Evolutionary conservation across 2,797 vertebrate species (phyloP), one percentile per base, ranked within the genome.

Genomic region (Bradypodion ventrale): DNA sequence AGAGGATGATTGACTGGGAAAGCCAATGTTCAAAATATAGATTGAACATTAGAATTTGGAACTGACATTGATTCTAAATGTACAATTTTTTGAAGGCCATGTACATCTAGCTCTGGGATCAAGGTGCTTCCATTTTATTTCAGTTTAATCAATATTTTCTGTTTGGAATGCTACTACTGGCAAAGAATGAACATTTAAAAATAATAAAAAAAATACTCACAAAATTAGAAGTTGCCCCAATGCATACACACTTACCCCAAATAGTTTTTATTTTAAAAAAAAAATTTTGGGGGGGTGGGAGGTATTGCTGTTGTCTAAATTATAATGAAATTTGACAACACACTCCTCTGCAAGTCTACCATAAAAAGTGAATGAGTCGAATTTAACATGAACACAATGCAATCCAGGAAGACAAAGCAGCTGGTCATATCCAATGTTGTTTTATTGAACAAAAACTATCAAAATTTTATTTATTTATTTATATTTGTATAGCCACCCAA

Each of bases 321-420:
- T 66, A 62, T 35, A 13, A 40, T 32, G 5, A 65, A 40, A n/a
- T 66, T 15, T 7, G 65, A 4, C 74, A 25, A 29, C 59, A 62
- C n/a, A 9, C 7, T 6, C n/a, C 12, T 49, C 25, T 65, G n/a
- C n/a, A 75, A 62, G 5, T 56, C 52, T 56, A 56, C 52, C 19
- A 15, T 13, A 56, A 16, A 56, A n/a, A n/a, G n/a, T n/a, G n/a
- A n/a, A n/a, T n/a, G n/a, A n/a, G n/a, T n/a, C n/a, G n/a, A n/a
- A n/a, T n/a, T n/a, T n/a, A n/a, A n/a, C 52, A 56, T 16, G 72
- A 80, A 59, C 40, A 59, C 3, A 62, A 19, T 16, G 9, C 44
- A 79, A 74, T 59, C 78, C 78, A 59, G 62, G 15, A 77, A 78
- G 63, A 40, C 25, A 84, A 66, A 72, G 35, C 27, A n/a, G n/a